These are phyloP conservation scores for Ceyx margarethae DNA, from an alignment of 2,113 vertebrate species.

Conservation along the genomic window DNA sequence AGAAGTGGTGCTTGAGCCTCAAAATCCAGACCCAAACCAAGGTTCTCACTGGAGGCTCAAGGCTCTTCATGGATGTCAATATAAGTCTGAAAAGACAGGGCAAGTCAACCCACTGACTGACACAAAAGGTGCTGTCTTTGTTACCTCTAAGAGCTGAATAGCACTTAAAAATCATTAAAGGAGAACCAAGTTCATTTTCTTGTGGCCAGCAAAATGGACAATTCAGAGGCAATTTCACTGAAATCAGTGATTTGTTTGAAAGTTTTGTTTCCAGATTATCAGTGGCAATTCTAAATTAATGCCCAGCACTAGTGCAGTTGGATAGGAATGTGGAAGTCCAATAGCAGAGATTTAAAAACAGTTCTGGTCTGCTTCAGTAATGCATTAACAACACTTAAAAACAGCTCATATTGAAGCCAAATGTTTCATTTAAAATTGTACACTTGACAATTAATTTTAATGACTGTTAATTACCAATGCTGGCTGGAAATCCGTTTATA, in stretches of 20 bases:
- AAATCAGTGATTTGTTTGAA: not conserved
- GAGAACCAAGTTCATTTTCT: not conserved
- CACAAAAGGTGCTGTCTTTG: not conserved
- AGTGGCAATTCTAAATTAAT: not conserved
- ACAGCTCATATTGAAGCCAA: slow-evolving; percentile 56
- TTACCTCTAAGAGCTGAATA: not conserved
- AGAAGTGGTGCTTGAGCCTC: not conserved
- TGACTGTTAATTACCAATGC: slow-evolving; percentile 66
- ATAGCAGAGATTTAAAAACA: slow-evolving; percentile 14
- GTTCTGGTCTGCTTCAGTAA: slow-evolving; percentile 42
- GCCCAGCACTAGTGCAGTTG: not conserved
- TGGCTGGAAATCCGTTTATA: slow-evolving; percentile 56
- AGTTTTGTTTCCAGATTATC: not conserved
- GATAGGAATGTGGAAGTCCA: not conserved
- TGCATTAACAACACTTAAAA: slow-evolving; percentile 59
- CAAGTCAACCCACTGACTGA: not conserved
- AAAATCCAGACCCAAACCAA: not conserved
- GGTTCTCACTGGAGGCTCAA: not conserved
- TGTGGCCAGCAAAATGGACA: not conserved
- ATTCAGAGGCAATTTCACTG: not conserved
- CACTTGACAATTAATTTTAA: slow-evolving; percentile 69
- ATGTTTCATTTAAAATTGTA: slow-evolving; percentile 59
- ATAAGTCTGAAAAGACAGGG: not conserved
- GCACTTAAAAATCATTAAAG: not conserved
- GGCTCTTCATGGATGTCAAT: not conserved